phyloP scores from a whole-genome alignment of 2,113 vertebrate genomes.

The Dipodomys spectabilis region DNA sequence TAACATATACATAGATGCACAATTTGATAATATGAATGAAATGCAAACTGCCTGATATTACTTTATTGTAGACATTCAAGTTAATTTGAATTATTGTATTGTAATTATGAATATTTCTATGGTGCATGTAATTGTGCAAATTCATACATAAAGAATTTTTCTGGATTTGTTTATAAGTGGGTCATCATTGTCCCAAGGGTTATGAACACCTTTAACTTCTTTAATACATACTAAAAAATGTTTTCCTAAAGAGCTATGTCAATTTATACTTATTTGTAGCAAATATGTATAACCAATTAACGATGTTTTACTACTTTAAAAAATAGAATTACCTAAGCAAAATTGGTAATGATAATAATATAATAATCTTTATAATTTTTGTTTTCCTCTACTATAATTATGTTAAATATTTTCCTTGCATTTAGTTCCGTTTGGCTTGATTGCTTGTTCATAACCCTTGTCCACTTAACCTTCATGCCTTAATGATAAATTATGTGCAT shows the following conservation, averaged over 20 bases:
- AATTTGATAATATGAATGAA: neutral
- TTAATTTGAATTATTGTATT: conserved; percentile 19
- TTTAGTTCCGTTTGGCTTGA: neutral
- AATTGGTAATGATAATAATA: neutral
- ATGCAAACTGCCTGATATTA: neutral
- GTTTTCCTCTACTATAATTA: neutral
- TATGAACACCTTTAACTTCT: conserved; percentile 21
- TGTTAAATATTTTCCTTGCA: neutral
- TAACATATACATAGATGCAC: neutral
- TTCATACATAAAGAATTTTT: conserved; percentile 6
- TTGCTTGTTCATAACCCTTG: neutral
- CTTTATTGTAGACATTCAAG: neutral
- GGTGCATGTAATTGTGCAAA: neutral
- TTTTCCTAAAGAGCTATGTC: neutral
- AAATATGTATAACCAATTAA: neutral
- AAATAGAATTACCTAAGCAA: neutral
- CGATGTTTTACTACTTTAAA: conserved; percentile 18
- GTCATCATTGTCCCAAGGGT: neutral
- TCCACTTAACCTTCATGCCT: neutral
- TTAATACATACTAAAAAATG: neutral
- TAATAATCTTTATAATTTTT: conserved; percentile 18
- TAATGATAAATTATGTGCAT: neutral
- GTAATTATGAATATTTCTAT: neutral
- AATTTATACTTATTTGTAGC: neutral
- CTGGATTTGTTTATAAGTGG: neutral